Percentiles rank a stretch among this genome's conserved stretches.
phyloP scores from a whole-genome alignment of 2,888 invertebrate genomes.

The Micoletzkya japonica region DNA sequence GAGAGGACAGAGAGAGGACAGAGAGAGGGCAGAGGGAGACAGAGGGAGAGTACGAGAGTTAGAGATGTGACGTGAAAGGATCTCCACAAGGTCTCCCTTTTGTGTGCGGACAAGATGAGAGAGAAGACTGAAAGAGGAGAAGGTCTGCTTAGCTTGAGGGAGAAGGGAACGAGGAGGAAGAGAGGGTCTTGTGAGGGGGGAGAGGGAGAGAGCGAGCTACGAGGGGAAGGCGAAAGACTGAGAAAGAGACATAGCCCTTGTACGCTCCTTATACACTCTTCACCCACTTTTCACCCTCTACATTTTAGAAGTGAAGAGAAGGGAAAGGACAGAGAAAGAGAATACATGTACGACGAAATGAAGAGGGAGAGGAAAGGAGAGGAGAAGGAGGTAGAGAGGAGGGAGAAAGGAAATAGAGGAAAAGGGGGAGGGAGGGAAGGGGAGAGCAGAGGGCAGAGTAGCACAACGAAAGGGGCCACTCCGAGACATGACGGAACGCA shows the following conservation, averaged over 20 bases:
- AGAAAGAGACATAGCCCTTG: too few species aligned
- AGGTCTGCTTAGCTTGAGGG: constrained; percentile 9
- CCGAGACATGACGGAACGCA: not conserved
- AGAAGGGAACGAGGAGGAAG: not conserved
- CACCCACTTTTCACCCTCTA: too few species aligned
- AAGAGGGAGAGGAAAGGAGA: not conserved
- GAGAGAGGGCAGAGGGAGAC: too few species aligned
- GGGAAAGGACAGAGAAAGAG: constrained; percentile 9
- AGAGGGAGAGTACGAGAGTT: too few species aligned
- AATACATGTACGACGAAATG: constrained; percentile 13
- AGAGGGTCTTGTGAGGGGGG: not conserved
- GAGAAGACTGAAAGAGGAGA: constrained; percentile 6
- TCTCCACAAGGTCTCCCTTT: too few species aligned
- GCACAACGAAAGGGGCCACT: constrained; percentile 4
- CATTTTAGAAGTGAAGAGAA: constrained; percentile 12
- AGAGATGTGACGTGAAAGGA: too few species aligned
- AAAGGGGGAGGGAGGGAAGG: constrained; percentile 7
- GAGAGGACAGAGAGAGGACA: too few species aligned
- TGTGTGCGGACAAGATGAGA: not conserved
- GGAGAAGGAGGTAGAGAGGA: not conserved
- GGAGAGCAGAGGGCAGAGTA: constrained; percentile 11
- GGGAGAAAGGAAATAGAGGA: not conserved
- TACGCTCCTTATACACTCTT: too few species aligned
- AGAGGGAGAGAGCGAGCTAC: not conserved
- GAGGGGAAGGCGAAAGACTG: constrained; percentile 3